phyloP scores from a whole-genome alignment of 2,888 invertebrate species.

The Rhagonycha lutea region DNA sequence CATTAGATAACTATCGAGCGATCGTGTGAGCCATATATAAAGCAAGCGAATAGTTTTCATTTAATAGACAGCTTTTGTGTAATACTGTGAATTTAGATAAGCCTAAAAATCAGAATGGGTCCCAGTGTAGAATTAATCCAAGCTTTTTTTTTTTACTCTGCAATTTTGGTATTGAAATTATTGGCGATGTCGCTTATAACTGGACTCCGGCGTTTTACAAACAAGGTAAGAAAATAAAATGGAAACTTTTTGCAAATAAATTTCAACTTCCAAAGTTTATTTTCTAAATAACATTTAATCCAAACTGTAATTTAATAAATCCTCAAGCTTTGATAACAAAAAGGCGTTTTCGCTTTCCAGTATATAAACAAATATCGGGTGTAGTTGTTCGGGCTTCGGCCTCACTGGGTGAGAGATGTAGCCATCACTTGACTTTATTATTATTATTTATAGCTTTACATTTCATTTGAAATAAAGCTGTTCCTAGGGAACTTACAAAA shows the following conservation, averaged over 20 bases:
- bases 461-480: no score
- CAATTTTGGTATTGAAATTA: not conserved
- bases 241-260: no score
- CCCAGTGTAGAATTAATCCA: not conserved
- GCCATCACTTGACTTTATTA: no score
- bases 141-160: not conserved
- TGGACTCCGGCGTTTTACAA: not conserved
- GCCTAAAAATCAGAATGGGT: not conserved
- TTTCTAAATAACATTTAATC: no score
- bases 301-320: not conserved
- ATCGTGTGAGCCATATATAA: not conserved
- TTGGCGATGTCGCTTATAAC: not conserved
- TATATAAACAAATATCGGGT: no score
- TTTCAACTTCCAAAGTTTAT: no score
- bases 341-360: no score
- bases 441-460: no score
- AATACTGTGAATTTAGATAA: not conserved
- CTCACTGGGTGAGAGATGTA: no score
- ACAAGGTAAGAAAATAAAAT: not conserved
- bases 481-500: no score
- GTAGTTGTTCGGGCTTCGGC: no score
- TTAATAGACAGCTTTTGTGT: not conserved
- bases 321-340: not conserved
- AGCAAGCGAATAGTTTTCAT: not conserved
- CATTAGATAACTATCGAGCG: not conserved